A percentile compares a stretch with the other conserved stretches of the same genome.
Conservation (phyloP, 2,113 vertebrate species). For the Larimichthys polyactis region DNA sequence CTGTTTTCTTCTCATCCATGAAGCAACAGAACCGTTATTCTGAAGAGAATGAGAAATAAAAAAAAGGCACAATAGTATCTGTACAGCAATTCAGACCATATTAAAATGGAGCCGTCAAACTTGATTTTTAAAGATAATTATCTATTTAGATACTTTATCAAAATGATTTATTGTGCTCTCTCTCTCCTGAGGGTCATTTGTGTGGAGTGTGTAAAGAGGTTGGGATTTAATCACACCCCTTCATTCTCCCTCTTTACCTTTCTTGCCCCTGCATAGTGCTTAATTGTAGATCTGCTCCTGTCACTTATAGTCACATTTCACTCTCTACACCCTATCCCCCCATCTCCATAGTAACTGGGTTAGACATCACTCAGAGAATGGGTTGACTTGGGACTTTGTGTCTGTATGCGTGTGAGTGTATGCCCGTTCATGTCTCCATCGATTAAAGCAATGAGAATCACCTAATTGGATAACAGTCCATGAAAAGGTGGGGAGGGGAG, state of each 20-base stretch:
- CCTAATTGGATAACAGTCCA: conserved; percentile 74
- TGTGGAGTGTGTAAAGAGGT: conserved; percentile 24
- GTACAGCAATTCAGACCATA: conserved; percentile 11
- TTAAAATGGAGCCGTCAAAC: conserved; percentile 18
- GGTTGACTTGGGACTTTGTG: conserved; percentile 27
- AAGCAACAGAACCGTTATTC: not conserved
- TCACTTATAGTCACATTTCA: conserved; percentile 72
- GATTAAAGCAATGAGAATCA: conserved; percentile 73
- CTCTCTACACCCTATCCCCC: conserved; percentile 20
- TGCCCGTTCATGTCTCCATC: conserved; percentile 56
- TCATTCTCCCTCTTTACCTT: not conserved
- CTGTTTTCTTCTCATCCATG: not conserved
- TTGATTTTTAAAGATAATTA: conserved; percentile 36
- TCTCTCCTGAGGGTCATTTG: not conserved
- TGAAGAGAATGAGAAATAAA: not conserved
- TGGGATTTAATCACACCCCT: conserved; percentile 34
- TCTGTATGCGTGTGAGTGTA: conserved; percentile 44
- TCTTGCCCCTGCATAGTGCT: conserved; percentile 25
- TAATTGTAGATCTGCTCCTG: conserved; percentile 68
- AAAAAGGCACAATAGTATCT: conserved; percentile 7
- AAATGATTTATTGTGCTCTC: conserved; percentile 27
- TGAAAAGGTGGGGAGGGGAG: conserved; percentile 46
- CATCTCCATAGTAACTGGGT: conserved; percentile 53
- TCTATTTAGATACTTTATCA: conserved; percentile 37
- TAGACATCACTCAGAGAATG: conserved; percentile 21